A percentile compares a stretch with the other conserved stretches of the same genome.
phyloP scores from a whole-genome alignment of 2,888 invertebrate species.

The Ennomos erosarius region DNA sequence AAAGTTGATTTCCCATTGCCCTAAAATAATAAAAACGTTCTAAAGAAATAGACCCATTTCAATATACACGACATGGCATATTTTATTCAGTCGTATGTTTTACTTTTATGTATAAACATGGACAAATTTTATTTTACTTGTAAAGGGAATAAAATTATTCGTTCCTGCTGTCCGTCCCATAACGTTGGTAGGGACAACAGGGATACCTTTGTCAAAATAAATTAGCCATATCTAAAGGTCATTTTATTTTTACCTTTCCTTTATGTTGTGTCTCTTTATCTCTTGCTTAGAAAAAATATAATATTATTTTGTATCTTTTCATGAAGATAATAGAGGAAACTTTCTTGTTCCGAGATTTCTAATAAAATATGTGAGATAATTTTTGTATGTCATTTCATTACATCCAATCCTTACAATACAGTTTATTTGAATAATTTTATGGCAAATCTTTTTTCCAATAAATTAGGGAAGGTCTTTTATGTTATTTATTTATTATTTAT shows the following conservation, averaged over 20 bases:
- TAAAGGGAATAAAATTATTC: conserved; percentile 41
- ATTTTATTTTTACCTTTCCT: conserved; percentile 38
- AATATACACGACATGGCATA: too few species aligned
- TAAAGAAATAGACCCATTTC: too few species aligned
- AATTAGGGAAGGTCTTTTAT: too few species aligned
- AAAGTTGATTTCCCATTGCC: too few species aligned
- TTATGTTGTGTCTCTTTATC: conserved; percentile 32
- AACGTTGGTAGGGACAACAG: conserved; percentile 38
- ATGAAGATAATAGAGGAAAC: background rate
- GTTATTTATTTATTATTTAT: too few species aligned
- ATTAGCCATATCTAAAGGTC: conserved; percentile 41
- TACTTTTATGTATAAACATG: background rate
- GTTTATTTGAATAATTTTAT: too few species aligned
- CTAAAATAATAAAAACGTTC: too few species aligned
- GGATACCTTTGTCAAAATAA: conserved; percentile 46
- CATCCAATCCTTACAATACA: too few species aligned
- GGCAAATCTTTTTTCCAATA: too few species aligned
- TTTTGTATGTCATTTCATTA: too few species aligned
- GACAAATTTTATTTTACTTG: conserved; percentile 17
- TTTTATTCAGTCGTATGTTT: background rate
- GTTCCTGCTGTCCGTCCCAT: conserved; percentile 39
- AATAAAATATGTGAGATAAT: too few species aligned
- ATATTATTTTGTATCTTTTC: conserved; percentile 3
- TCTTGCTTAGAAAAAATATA: conserved; percentile 12
- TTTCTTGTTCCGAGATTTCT: background rate